phyloP scores from a whole-genome alignment of 2,888 invertebrate species.

The Cordilura impudica region DNA sequence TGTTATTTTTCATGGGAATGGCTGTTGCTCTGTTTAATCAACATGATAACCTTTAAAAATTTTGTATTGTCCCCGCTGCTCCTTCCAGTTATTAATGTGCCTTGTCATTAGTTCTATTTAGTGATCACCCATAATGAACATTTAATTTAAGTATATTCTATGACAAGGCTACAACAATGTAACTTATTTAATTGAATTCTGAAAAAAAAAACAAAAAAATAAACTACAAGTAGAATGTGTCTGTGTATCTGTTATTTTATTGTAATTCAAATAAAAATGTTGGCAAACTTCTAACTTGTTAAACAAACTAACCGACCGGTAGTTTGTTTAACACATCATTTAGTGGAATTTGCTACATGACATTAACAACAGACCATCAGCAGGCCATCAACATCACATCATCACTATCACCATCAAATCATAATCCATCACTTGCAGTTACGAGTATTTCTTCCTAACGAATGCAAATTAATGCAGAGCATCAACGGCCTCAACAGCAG shows the following conservation, averaged over 20 bases:
- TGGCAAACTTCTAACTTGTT: slow-evolving; percentile 49
- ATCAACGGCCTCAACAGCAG: not conserved
- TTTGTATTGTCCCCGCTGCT: no score
- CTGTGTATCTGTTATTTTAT: no score
- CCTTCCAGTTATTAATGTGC: no score
- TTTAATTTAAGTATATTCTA: no score
- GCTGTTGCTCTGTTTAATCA: no score
- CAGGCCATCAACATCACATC: slow-evolving; percentile 44
- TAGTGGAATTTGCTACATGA: slow-evolving; percentile 61
- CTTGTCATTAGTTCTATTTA: no score
- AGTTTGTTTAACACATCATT: slow-evolving; percentile 62
- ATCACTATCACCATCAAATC: slow-evolving; percentile 52
- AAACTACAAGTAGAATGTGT: not conserved
- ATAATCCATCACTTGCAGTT: slow-evolving; percentile 52
- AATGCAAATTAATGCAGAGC: slow-evolving; percentile 12
- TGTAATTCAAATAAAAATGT: not conserved
- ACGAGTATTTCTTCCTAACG: not conserved
- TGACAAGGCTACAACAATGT: not conserved
- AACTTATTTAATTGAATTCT: not conserved
- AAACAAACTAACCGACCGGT: slow-evolving; percentile 45
- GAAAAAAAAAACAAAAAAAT: not conserved
- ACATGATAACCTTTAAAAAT: no score
- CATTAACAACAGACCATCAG: slow-evolving; percentile 49
- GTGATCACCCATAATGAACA: not conserved
- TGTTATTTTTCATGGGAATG: no score